phyloP scores from a whole-genome alignment of 2,113 vertebrate genomes.

The Falcunculus frontatus region DNA sequence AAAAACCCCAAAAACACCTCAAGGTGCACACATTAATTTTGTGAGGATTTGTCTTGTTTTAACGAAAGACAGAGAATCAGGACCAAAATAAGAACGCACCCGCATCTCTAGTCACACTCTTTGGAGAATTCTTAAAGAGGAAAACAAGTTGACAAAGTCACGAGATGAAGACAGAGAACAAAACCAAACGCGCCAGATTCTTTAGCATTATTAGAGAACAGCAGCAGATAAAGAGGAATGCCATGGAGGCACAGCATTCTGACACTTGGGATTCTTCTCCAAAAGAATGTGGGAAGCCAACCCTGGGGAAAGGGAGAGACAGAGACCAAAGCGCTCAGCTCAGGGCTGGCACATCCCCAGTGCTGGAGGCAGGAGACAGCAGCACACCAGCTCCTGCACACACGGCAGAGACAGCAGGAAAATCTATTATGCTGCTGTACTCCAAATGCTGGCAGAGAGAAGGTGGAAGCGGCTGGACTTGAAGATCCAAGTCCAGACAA shows the following conservation, averaged over 20 bases:
- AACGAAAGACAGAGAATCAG: background rate
- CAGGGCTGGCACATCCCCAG: background rate
- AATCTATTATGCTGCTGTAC: accelerated
- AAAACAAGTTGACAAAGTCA: background rate
- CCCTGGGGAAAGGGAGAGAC: background rate
- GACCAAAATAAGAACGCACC: background rate
- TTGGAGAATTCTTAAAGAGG: background rate
- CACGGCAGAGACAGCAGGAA: background rate
- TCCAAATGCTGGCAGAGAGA: background rate
- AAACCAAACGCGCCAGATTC: background rate
- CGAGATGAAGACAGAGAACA: background rate
- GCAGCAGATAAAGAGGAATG: background rate
- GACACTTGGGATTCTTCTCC: accelerated
- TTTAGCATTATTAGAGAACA: background rate
- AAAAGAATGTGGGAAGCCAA: accelerated
- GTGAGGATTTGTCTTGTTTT: background rate
- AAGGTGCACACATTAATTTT: background rate
- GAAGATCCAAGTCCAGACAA: background rate
- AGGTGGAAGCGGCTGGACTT: background rate
- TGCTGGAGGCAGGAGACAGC: background rate
- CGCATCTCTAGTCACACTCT: no score
- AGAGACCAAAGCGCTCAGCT: background rate
- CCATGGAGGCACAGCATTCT: background rate
- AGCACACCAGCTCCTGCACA: background rate
- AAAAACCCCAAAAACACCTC: background rate